phyloP scores from a whole-genome alignment of 2,113 vertebrate species.

The Uropsilus gracilis region DNA sequence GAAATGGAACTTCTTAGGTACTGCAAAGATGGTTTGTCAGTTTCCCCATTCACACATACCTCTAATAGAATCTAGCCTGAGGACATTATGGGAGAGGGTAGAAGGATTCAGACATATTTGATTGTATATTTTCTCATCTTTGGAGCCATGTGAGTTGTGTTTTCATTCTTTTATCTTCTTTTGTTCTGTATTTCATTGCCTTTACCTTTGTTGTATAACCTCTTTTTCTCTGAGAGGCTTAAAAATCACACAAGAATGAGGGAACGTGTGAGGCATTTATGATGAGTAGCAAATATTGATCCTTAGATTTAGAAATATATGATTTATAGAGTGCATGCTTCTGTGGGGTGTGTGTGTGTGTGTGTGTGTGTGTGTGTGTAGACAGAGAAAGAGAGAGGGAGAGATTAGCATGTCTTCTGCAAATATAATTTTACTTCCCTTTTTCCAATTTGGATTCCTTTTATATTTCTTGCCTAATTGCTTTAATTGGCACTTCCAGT shows the following conservation, averaged over 20 bases:
- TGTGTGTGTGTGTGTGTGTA: too few relatives aligned
- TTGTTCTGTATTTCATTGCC: background rate
- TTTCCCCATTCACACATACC: background rate
- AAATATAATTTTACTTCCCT: too few relatives aligned
- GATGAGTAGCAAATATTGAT: conserved; percentile 11
- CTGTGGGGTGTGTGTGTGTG: too few relatives aligned
- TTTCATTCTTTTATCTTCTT: background rate
- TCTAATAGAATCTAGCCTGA: background rate
- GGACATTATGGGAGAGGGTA: background rate
- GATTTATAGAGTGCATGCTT: too few relatives aligned
- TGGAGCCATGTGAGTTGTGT: background rate
- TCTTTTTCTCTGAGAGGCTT: conserved; percentile 38
- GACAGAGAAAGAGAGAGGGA: too few relatives aligned
- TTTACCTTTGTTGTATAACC: background rate
- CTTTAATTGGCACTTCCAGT: too few relatives aligned
- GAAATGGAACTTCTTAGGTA: background rate
- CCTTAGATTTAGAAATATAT: background rate
- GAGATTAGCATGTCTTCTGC: too few relatives aligned
- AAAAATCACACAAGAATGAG: conserved; percentile 17
- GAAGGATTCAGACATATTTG: background rate
- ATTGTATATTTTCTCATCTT: background rate
- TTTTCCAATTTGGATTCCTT: too few relatives aligned
- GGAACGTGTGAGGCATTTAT: background rate
- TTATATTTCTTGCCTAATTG: too few relatives aligned
- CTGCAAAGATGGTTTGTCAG: background rate